Evolutionary conservation across 2,888 invertebrate genomes (phyloP).

Genomic region (Entomobrya proxima): DNA sequence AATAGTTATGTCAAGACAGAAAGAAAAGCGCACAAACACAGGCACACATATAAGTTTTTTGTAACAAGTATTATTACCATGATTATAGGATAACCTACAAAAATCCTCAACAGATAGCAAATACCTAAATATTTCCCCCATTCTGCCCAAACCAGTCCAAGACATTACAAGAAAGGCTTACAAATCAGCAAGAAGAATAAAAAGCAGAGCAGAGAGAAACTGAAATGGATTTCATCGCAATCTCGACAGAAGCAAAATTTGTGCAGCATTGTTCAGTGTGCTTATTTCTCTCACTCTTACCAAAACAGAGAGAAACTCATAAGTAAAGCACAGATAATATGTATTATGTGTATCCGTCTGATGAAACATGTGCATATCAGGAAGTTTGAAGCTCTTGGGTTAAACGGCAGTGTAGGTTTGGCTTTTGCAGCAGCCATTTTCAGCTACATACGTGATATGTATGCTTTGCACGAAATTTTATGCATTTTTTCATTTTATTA

Average conservation of each 20-base stretch:
- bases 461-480: not conserved
- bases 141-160: not conserved
- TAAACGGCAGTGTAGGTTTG: no score
- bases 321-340: no score
- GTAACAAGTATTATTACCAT: slow-evolving; percentile 49
- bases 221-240: not conserved
- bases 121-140: not conserved
- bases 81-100: slow-evolving; percentile 53
- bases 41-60: not conserved
- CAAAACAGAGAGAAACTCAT: no score
- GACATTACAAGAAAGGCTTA: not conserved
- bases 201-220: not conserved
- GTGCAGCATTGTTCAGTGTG: not conserved
- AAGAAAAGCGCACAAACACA: slow-evolving; percentile 21
- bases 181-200: slow-evolving; percentile 4
- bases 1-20: slow-evolving; percentile 16
- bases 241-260: not conserved
- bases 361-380: not conserved
- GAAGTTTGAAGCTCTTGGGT: no score
- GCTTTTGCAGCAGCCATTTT: no score
- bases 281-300: no score
- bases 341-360: not conserved
- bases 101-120: slow-evolving; percentile 39
- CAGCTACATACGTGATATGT: not conserved
- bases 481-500: not conserved